These are phyloP conservation scores for Malurus elegans DNA, from an alignment of 2,113 vertebrate species.

Conservation along the genomic window DNA sequence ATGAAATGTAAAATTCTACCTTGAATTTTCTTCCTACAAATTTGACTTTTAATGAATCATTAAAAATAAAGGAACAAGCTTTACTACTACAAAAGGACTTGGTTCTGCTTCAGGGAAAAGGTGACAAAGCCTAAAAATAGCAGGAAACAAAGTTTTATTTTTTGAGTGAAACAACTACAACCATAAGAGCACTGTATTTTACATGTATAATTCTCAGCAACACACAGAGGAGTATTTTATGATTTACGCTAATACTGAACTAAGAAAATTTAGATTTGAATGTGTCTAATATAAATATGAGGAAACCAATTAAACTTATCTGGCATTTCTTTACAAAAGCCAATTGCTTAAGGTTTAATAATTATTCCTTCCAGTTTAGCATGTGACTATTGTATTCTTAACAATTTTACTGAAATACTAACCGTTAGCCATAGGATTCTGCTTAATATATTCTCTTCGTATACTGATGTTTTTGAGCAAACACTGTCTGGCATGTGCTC, in stretches of 20 bases:
- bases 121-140: background rate
- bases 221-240: background rate
- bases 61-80: background rate
- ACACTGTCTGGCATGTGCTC: constrained; percentile 96
- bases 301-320: background rate
- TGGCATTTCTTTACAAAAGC: background rate
- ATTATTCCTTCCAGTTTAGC: background rate
- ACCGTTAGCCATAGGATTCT: constrained; percentile 94
- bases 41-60: background rate
- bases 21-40: background rate
- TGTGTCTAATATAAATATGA: background rate
- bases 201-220: background rate
- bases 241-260: background rate
- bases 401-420: constrained; percentile 42
- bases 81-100: background rate
- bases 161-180: background rate
- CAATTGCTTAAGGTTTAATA: background rate
- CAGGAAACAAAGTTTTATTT: background rate
- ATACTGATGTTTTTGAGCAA: constrained; percentile 99
- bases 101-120: background rate
- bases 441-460: constrained; percentile 96
- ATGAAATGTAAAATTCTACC: background rate
- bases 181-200: background rate
- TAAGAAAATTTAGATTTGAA: background rate
- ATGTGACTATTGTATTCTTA: background rate